phyloP scores from a whole-genome alignment of 2,113 vertebrate genomes.

The Gallinago media region DNA sequence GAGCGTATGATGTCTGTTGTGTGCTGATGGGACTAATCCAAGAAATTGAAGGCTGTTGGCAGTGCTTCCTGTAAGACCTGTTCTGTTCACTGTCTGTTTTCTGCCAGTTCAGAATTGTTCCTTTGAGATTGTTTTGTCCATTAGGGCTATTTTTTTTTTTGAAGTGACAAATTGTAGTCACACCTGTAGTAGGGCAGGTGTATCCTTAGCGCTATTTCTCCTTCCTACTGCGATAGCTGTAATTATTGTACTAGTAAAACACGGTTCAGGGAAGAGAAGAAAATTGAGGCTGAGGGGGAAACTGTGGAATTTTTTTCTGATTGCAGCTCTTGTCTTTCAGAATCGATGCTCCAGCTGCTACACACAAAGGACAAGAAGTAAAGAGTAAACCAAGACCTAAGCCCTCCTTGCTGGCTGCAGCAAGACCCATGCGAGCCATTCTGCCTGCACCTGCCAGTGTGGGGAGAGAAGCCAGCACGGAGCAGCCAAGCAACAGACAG shows the following conservation, averaged over 20 bases:
- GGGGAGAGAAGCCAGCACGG: conserved; percentile 70
- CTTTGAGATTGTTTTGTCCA: background rate
- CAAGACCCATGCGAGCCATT: conserved; percentile 90
- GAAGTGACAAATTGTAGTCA: background rate
- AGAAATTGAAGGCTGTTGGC: background rate
- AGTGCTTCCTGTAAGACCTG: background rate
- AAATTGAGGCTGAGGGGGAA: background rate
- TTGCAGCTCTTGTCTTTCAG: conserved; percentile 59
- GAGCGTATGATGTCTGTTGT: background rate
- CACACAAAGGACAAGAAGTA: conserved; percentile 72
- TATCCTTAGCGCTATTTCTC: background rate
- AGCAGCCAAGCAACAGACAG: conserved; percentile 63
- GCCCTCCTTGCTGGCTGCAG: conserved; percentile 76
- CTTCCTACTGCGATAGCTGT: background rate
- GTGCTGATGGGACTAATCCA: background rate
- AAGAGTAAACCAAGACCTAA: conserved; percentile 76
- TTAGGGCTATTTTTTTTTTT: background rate
- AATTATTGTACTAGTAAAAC: background rate
- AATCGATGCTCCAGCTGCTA: conserved; percentile 53
- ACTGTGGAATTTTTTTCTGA: background rate
- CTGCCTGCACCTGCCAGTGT: conserved; percentile 84
- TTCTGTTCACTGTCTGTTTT: background rate
- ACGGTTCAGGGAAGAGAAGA: background rate
- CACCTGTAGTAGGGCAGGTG: background rate
- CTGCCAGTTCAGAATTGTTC: background rate